A percentile compares a stretch with the other conserved stretches of the same genome.
These are phyloP conservation scores for Pipistrellus pipistrellus DNA, from an alignment of 2,797 vertebrate genomes.

Conservation along the genomic window DNA sequence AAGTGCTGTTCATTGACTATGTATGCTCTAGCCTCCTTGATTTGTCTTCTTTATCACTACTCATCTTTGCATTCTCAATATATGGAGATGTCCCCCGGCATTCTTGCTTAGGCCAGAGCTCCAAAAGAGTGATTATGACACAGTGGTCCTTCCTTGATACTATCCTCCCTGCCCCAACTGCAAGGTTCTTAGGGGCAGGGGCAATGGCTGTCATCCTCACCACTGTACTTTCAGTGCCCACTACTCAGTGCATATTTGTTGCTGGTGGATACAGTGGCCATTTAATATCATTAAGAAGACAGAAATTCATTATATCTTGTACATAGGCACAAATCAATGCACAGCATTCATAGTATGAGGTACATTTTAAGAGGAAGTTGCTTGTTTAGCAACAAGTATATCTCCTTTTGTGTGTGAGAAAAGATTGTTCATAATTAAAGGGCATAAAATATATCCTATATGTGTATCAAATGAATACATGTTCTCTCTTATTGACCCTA, in stretches of 20 bases:
- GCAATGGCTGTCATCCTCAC: not conserved
- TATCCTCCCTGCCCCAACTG: not conserved
- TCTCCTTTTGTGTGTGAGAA: not conserved
- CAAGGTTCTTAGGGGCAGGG: not conserved
- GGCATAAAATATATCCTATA: not conserved
- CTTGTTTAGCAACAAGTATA: constrained; percentile 17
- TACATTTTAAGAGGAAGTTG: constrained; percentile 39
- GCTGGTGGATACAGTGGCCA: not conserved
- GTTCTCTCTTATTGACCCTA: not conserved
- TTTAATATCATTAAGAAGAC: constrained; percentile 25
- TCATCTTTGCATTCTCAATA: not conserved
- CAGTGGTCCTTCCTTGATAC: not conserved
- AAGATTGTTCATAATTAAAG: not conserved
- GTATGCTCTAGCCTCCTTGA: not conserved
- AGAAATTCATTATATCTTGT: constrained; percentile 6
- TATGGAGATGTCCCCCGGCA: not conserved
- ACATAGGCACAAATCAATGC: not conserved
- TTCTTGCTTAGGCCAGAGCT: constrained; percentile 14
- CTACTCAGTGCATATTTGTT: not conserved
- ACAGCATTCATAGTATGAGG: not conserved
- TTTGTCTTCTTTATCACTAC: not conserved
- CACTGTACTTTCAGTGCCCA: not conserved
- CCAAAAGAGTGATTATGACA: not conserved
- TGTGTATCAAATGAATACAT: constrained; percentile 12
- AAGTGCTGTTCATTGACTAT: rapidly evolving